phyloP scores from a whole-genome alignment of 1,140 invertebrate species.

The Aphis gossypii region DNA sequence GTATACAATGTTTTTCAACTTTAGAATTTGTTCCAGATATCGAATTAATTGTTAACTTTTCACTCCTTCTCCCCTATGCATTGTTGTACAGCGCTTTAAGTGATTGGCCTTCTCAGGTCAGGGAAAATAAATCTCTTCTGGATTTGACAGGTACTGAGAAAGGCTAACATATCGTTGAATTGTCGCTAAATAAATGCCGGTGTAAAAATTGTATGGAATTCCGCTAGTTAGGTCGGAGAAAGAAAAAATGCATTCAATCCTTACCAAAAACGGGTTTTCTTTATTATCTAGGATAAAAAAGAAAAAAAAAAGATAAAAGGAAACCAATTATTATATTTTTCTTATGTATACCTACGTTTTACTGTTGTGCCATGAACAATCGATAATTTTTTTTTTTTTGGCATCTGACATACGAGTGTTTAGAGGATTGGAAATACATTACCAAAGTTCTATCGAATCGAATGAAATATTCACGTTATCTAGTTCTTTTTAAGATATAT shows the following conservation, averaged over 20 bases:
- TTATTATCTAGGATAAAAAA: background rate
- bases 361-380: background rate
- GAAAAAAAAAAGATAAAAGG: background rate
- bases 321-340: constrained; percentile 10
- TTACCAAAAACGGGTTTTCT: background rate
- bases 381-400: background rate
- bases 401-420: background rate
- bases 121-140: constrained; percentile 27
- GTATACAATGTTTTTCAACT: constrained; percentile 23
- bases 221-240: background rate
- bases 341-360: background rate
- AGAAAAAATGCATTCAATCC: background rate
- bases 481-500: background rate
- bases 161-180: constrained; percentile 25
- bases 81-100: background rate
- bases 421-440: background rate
- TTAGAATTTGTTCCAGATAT: background rate
- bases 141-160: background rate
- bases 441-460: background rate
- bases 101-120: constrained; percentile 10
- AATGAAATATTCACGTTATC: background rate
- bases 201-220: background rate
- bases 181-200: constrained; percentile 17
- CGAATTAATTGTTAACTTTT: constrained; percentile 34
- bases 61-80: background rate